Evolutionary conservation across 2,888 invertebrate genomes (phyloP).

Genomic region (Myopa tessellatipennis): DNA sequence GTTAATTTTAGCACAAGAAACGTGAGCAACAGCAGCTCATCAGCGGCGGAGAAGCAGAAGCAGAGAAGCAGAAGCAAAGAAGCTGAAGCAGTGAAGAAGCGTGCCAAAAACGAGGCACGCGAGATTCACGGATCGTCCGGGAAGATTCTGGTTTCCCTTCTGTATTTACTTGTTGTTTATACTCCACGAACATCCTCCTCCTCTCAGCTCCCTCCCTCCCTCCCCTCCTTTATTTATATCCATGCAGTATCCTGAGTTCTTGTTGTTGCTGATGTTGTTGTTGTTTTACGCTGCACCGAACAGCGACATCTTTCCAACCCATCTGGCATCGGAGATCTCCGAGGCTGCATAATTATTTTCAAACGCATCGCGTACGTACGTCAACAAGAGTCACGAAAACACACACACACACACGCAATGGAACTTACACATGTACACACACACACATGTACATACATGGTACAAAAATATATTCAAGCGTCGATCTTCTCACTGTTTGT

Average conservation of each 20-base stretch:
- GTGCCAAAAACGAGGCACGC: conserved; percentile 16
- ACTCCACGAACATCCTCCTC: no score
- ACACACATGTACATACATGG: not conserved
- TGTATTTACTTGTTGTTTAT: no score
- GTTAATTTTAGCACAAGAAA: conserved; percentile 7
- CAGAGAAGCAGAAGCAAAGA: not conserved
- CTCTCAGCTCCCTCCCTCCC: not conserved
- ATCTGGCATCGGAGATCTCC: conserved; percentile 6
- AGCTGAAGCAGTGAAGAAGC: not conserved
- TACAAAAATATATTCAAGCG: not conserved
- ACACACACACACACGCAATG: not conserved
- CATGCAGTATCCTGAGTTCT: not conserved
- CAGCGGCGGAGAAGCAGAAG: not conserved
- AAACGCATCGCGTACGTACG: not conserved
- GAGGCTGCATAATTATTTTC: not conserved
- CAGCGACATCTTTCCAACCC: not conserved
- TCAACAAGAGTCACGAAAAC: not conserved
- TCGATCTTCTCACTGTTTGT: not conserved
- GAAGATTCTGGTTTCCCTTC: not conserved
- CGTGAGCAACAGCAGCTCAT: not conserved
- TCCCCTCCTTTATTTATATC: not conserved
- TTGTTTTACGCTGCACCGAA: not conserved
- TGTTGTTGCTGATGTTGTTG: not conserved
- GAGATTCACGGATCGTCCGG: conserved; percentile 44
- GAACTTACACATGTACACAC: not conserved